These are phyloP conservation scores for Pardosa pseudoannulata DNA, from an alignment of 2,888 invertebrate species.

Conservation along the genomic window DNA sequence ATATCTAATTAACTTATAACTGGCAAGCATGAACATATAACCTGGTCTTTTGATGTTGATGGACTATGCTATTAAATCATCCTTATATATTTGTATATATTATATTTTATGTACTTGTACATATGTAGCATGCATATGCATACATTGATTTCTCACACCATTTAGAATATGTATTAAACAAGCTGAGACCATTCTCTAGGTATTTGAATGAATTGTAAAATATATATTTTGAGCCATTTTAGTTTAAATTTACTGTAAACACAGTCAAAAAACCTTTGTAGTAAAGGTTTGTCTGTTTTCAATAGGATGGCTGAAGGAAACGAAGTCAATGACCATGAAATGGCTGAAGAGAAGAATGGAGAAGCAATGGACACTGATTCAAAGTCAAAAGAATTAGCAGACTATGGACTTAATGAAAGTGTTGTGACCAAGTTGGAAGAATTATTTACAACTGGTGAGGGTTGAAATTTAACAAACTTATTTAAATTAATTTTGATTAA, in stretches of 20 bases:
- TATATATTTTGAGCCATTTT: not conserved
- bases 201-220: not conserved
- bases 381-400: constrained; percentile 94
- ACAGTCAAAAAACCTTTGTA: no score
- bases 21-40: no score
- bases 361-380: constrained; percentile 80
- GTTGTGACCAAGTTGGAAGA: constrained; percentile 96
- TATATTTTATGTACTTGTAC: not conserved
- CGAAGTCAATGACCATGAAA: constrained; percentile 75
- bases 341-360: constrained; percentile 72
- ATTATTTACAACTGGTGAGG: constrained; percentile 94
- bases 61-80: no score
- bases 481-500: not conserved
- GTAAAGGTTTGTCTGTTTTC: not conserved
- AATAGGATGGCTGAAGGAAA: constrained; percentile 74
- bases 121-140: not conserved
- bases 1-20: no score
- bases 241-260: no score
- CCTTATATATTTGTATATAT: no score
- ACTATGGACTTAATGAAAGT: constrained; percentile 96
- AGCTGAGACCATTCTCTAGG: not conserved
- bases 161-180: not conserved
- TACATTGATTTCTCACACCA: not conserved
- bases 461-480: not conserved
- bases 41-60: no score